Evolutionary conservation across 2,888 invertebrate genomes (phyloP).

Genomic region (Tuberolachnus salignus): DNA sequence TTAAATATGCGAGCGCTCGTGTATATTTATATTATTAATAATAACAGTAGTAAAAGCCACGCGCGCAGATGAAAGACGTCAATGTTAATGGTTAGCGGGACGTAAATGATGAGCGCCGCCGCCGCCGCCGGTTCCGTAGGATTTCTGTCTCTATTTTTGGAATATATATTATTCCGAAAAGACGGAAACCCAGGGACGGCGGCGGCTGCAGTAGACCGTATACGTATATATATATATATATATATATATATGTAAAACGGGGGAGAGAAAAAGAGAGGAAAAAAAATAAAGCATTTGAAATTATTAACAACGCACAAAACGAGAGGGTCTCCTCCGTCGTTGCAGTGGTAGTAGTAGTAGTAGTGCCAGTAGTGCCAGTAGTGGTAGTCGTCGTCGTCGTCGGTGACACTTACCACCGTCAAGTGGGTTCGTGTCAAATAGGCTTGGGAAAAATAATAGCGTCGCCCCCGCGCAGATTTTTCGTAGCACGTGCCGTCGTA

Average conservation of each 20-base stretch:
- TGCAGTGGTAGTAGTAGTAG: background rate
- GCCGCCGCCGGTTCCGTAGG: constrained; percentile 6
- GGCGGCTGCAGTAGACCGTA: background rate
- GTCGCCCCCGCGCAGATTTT: constrained; percentile 4
- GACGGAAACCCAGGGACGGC: constrained; percentile 47
- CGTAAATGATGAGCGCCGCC: constrained; percentile 55
- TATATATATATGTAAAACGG: constrained; percentile 8
- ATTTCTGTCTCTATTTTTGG: constrained; percentile 54
- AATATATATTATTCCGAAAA: constrained; percentile 54
- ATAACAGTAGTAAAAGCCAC: constrained; percentile 54
- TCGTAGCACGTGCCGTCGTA: constrained; percentile 44
- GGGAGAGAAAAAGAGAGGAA: constrained; percentile 9
- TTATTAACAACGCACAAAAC: constrained; percentile 66
- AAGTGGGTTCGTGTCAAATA: constrained; percentile 63
- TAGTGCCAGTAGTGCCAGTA: too few relatives aligned
- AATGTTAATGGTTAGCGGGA: constrained; percentile 57
- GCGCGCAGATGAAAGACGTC: constrained; percentile 56
- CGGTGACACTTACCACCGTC: constrained; percentile 66
- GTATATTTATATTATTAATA: constrained; percentile 46
- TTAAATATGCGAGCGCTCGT: too few relatives aligned
- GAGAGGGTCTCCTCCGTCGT: constrained; percentile 60
- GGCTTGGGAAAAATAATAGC: constrained; percentile 31
- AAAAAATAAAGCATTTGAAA: constrained; percentile 42
- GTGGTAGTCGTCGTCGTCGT: background rate
- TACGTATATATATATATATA: background rate